Base-by-base conservation (phyloP, 2,797 vertebrate genomes). In the Gambusia yucatana region DNA sequence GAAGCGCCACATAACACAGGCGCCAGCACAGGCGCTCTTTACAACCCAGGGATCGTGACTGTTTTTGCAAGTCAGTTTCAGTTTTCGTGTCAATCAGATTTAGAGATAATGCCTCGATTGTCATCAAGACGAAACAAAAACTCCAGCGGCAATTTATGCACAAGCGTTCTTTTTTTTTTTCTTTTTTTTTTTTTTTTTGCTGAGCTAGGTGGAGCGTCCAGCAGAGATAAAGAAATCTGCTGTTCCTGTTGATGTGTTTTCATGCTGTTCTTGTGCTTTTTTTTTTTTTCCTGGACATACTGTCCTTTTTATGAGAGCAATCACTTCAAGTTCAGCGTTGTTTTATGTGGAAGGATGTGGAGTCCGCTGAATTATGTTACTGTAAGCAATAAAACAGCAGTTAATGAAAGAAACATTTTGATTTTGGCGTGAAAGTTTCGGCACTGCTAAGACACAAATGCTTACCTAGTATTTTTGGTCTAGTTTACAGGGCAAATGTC, bases 221-320 rank as follows among this genome's bases (percentile, higher is more conserved):
- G 61, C 43, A 70, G 30, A 46, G 39, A 93, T 93, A 87, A 90
- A 85, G 82, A 78, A 86, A 83, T 80, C 77, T 73, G 65, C 79
- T 72, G 75, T 47, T 76, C 67, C 20, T 16, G 33, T 59, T 76
- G 73, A 77, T 20, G 20, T 76, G 33, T 72, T 75, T 80, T 63
- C 30, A 47, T 63, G 61, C 13, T 80, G 33, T 52, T 77, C 11
- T 28, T 46, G 28, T 76, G 47, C 67, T 25, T 41, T 5, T 52
- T 52, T 16, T 47, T 43, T 44, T 16, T 50, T 50, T 2, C 1
- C 6, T 73, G 28, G 75, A 70, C 67, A 70, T 70, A 28, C 67
- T 39, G 28, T 76, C 65, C 67, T 28, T 41, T 3, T 2, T 4
- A 8, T 73, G 25, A 77, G 77, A 50, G 73, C 71, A 76, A 22